Conservation (phyloP, 2,888 invertebrate species). For the Hartigia nigra region DNA sequence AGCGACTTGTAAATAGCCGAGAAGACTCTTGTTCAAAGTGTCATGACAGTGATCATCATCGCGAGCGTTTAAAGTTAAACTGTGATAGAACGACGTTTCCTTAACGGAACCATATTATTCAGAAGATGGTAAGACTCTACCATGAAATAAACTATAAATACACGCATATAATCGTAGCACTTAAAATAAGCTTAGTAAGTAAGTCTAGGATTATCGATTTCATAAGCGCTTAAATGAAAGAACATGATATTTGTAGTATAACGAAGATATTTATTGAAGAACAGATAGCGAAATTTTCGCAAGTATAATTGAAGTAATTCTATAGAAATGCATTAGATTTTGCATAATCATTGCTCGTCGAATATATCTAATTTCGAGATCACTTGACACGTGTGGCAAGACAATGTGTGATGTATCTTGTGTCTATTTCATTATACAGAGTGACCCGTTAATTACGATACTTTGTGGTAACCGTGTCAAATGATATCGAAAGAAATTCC, state of each 20-base stretch:
- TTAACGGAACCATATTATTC: conserved; percentile 22
- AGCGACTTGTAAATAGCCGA: conserved; percentile 15
- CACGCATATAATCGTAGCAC: neutral
- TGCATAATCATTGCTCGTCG: neutral
- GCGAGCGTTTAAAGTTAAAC: conserved; percentile 27
- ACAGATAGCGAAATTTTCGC: neutral
- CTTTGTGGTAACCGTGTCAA: neutral
- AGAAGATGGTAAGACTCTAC: conserved; percentile 7
- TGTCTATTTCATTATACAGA: neutral
- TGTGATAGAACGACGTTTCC: conserved; percentile 40
- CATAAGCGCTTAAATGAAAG: conserved; percentile 1
- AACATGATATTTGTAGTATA: neutral
- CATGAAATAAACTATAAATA: conserved; percentile 2
- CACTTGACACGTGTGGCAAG: neutral
- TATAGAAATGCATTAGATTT: neutral
- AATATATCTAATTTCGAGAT: neutral
- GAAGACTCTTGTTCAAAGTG: neutral
- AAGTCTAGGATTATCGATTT: conserved; percentile 1
- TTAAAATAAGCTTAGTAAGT: neutral
- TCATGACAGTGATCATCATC: conserved; percentile 4
- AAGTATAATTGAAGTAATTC: neutral
- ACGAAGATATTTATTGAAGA: neutral
- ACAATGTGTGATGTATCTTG: neutral
- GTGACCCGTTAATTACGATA: neutral
- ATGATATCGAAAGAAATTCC: neutral